A percentile compares a stretch with the other conserved stretches of the same genome.
Evolutionary conservation across 2,113 vertebrate species (phyloP).

Genomic region (Neomonachus schauinslandi): DNA sequence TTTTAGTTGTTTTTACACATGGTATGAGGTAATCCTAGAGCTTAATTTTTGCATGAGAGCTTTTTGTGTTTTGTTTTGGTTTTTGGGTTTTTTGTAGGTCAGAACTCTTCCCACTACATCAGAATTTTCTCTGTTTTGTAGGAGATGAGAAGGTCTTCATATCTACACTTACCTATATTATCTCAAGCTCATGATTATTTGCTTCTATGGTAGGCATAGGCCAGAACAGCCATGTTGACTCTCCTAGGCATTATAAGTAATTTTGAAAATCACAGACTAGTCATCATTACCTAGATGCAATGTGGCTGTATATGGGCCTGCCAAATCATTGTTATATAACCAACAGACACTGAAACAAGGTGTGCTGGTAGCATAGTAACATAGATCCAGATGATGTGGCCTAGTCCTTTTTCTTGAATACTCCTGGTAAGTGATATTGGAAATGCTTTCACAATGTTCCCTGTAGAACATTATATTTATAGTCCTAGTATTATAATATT

Average conservation of each 20-base stretch:
- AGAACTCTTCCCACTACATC: neutral
- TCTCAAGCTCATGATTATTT: neutral
- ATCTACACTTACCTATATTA: neutral
- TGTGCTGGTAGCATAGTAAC: neutral
- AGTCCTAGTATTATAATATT: slow-evolving; percentile 62
- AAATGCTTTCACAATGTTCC: slow-evolving; percentile 46
- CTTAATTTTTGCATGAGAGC: neutral
- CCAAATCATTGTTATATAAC: neutral
- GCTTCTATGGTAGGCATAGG: neutral
- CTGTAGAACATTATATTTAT: slow-evolving; percentile 29
- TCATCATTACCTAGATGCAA: neutral
- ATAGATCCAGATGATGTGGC: neutral
- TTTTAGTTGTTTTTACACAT: neutral
- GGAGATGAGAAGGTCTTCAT: neutral
- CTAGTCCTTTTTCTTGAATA: neutral
- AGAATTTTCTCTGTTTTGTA: neutral
- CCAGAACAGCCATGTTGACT: neutral
- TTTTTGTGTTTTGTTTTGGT: neutral
- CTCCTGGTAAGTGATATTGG: slow-evolving; percentile 23
- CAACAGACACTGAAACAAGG: neutral
- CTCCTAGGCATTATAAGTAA: neutral
- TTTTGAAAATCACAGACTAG: neutral
- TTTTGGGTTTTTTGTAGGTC: neutral
- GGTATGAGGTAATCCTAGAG: neutral
- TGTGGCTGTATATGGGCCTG: neutral